Evolutionary conservation across 1,140 invertebrate species (phyloP), one percentile per base, ranked within the genome.

Genomic region (Drosophila micromelanica): DNA sequence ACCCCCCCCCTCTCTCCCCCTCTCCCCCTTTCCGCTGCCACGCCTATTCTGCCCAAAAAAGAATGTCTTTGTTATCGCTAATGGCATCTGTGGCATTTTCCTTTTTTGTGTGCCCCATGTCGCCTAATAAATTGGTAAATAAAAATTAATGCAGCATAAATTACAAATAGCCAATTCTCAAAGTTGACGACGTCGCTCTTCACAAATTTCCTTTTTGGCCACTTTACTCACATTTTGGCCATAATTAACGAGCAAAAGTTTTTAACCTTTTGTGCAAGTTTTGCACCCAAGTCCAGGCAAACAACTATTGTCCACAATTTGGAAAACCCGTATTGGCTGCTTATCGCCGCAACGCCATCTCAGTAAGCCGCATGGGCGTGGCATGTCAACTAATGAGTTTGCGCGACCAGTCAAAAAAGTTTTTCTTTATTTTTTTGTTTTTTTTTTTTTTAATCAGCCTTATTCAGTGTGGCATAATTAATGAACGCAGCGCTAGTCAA

Each of bases 191-290:
- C 62, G 35, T 69, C 17, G 23, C 68, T 52, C 78, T 67, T 65
- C 40, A 86, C 78, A 62, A 72, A 75, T 70, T 80, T 78, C 67
- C 61, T 40, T 76, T 51, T 46, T 57, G 62, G 51, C 27, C 56
- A 71, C 35, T 75, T 80, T 61, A 42, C 59, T 48, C 30, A 45
- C 38, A 42, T 77, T 76, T 52, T 56, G 68, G 49, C 54, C 75
- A 86, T 87, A 78, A 86, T 86, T 86, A 86, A 86, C 76, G 82
- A 86, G 78, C 67, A 55, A 87, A 86, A 86, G 71, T 86, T 86
- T 72, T 30, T 63, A 75, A 57, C 75, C 78, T 81, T 85, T 87
- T 86, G 71, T 81, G 65, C 55, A 78, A 74, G 76, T 80, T 87
- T 86, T 63, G 20, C 40, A 61, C 48, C 30, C 54, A 15, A 12